A percentile compares a stretch with the other conserved stretches of the same genome.
phyloP scores from a whole-genome alignment of 1,140 invertebrate species.

The Reticulitermes speratus region DNA sequence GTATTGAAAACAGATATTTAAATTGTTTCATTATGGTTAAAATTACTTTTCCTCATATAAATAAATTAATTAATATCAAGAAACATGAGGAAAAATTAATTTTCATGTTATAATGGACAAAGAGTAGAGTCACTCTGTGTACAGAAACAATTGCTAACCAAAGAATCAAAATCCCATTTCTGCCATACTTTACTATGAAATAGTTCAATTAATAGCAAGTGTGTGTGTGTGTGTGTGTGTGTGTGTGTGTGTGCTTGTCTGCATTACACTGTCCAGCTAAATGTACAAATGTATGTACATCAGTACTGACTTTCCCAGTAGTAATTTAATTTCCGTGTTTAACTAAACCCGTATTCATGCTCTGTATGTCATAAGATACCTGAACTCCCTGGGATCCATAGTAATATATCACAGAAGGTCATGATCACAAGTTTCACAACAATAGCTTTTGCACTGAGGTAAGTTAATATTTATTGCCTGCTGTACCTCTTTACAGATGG shows the following conservation, averaged over 20 bases:
- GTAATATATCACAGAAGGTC: background rate
- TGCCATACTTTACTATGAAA: slow-evolving; percentile 2
- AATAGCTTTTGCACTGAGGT: background rate
- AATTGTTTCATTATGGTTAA: background rate
- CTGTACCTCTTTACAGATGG: background rate
- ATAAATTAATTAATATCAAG: too few relatives aligned
- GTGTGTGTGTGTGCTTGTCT: background rate
- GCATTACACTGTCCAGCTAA: background rate
- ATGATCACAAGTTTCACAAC: background rate
- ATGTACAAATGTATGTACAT: background rate
- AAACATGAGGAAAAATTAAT: too few relatives aligned
- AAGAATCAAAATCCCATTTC: background rate
- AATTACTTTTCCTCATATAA: too few relatives aligned
- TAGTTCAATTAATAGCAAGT: background rate
- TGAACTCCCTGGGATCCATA: background rate
- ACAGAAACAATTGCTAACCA: background rate
- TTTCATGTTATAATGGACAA: too few relatives aligned
- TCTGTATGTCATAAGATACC: background rate
- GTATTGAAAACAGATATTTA: background rate
- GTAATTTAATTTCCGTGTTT: background rate
- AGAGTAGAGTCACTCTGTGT: background rate
- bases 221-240: background rate
- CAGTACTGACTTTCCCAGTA: slow-evolving; percentile 15
- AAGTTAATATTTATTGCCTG: background rate
- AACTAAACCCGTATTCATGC: background rate